A percentile compares a stretch with the other conserved stretches of the same genome.
phyloP scores from a whole-genome alignment of 2,888 invertebrate species.

The Amphipyra tragopoginis region DNA sequence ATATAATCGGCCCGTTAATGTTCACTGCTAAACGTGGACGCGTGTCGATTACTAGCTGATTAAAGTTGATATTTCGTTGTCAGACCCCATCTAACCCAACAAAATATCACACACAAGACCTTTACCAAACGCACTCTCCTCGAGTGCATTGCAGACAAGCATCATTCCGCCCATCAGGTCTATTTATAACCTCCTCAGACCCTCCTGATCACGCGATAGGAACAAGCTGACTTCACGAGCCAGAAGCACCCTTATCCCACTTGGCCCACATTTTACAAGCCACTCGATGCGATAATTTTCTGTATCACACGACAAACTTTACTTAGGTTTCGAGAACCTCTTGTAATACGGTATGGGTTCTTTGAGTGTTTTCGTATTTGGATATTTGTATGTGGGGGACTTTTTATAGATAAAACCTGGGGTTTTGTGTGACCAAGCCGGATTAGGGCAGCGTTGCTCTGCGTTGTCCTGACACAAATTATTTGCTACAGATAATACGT shows the following conservation, averaged over 20 bases:
- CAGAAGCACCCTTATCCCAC: slow-evolving; percentile 46
- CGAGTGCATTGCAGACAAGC: slow-evolving; percentile 50
- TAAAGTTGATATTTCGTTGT: no score
- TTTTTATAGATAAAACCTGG: not conserved
- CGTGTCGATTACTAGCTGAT: no score
- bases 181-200: slow-evolving; percentile 55
- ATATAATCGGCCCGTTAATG: no score
- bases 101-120: slow-evolving; percentile 4
- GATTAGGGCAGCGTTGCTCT: no score
- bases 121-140: slow-evolving; percentile 11
- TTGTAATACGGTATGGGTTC: slow-evolving; percentile 29
- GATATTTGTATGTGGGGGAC: slow-evolving; percentile 11
- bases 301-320: slow-evolving; percentile 63
- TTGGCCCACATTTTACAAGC: slow-evolving; percentile 67
- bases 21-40: no score
- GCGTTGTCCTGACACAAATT: no score
- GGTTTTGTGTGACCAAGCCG: no score
- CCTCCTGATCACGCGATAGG: slow-evolving; percentile 59
- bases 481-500: no score
- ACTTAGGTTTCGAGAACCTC: slow-evolving; percentile 38
- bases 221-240: slow-evolving; percentile 57
- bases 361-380: slow-evolving; percentile 36
- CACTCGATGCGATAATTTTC: slow-evolving; percentile 62
- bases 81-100: not conserved
- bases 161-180: slow-evolving; percentile 49